Evolutionary conservation across 2,113 vertebrate genomes (phyloP).

Genomic region (Cephalopholis sonnerati): DNA sequence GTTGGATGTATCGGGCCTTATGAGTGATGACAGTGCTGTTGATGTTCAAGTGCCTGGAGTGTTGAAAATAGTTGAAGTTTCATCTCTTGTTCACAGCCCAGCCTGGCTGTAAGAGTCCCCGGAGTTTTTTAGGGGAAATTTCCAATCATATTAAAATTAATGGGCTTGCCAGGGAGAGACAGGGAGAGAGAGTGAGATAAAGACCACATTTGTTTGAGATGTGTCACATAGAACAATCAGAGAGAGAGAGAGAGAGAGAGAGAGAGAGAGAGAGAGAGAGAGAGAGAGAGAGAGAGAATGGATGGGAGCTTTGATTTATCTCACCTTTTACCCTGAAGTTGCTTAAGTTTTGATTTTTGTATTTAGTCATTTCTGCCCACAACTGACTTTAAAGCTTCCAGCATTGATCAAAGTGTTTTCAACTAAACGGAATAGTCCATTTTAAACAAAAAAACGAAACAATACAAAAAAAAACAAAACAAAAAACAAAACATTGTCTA

Average conservation of each 20-base stretch:
- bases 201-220: neutral
- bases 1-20: slow-evolving; percentile 16
- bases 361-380: neutral
- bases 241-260: too few species aligned
- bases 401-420: too few species aligned
- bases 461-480: too few species aligned
- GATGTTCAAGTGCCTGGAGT: slow-evolving; percentile 43
- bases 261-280: too few species aligned
- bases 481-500: too few species aligned
- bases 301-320: slow-evolving; percentile 24
- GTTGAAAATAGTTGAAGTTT: slow-evolving; percentile 55
- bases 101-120: slow-evolving; percentile 41
- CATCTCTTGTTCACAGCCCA: slow-evolving; percentile 44
- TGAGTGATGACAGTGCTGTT: slow-evolving; percentile 37
- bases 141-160: slow-evolving; percentile 71
- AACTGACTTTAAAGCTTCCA: too few species aligned
- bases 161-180: slow-evolving; percentile 19
- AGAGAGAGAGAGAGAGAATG: neutral
- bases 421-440: too few species aligned
- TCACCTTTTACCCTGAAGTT: slow-evolving; percentile 34
- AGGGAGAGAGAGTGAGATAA: neutral
- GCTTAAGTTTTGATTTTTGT: neutral
- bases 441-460: too few species aligned
- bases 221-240: neutral
- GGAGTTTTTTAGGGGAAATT: slow-evolving; percentile 57